Base-by-base conservation (phyloP, 2,113 vertebrate species). In the Leptodactylus fuscus region DNA sequence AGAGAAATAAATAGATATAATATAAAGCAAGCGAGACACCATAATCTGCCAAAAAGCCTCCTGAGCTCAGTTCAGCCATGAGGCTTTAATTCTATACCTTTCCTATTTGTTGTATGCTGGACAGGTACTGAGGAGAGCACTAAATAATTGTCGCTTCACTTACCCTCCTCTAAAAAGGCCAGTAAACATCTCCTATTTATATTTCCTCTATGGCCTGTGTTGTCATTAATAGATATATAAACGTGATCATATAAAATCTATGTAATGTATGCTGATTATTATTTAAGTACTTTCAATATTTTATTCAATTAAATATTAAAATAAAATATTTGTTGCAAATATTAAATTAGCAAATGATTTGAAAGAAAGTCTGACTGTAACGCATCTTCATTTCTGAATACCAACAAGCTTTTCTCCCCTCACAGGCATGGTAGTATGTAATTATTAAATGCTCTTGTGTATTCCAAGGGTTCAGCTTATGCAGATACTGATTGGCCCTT, bases 401-500 rank as follows among this genome's bases (percentile, higher is more conserved):
- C 48, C 53, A 85, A 73, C 27, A 46, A 58, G 48, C 44, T 60
- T 79, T n/a, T 36, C 51, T 46, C 48, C 38, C 58, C 90, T 88
- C 90, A 87, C 90, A 93, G 90, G 87, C 87, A 90, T 87, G 87
- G 53, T 88, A 62, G 89, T 87, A 85, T 87, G 88, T 87, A 87
- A 89, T 89, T 89, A 90, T 90, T 88, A 91, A 88, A 91, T 87
- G 87, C 80, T 24, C 90, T 91, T 87, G 75, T 38, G 87, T 67
- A 80, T 90, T 88, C 87, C 81, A 88, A 89, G 88, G 87, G 89
- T 87, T 87, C 89, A 81, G 73, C 87, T 88, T 87, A 83, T 88
- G 87, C 24, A 90, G 90, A 87, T 88, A 87, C 89, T 89, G 90
- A 94, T 91, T 90, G 88, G 87, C 85, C 88, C 87, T 89, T 87